Evolutionary conservation across 2,113 vertebrate genomes (phyloP).

Genomic region (Numenius arquata): DNA sequence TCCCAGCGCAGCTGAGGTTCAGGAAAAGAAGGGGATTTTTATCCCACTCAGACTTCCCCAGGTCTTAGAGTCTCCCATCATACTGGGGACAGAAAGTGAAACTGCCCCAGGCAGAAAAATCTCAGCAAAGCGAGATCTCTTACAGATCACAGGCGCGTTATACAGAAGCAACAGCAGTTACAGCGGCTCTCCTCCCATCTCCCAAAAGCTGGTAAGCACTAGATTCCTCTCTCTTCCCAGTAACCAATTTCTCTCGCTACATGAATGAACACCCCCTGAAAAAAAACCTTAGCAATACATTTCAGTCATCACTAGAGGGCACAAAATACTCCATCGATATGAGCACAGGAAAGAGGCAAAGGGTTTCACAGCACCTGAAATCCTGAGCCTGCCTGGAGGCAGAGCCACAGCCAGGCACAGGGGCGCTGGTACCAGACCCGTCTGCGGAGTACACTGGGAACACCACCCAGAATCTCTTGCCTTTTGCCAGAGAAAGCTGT

Average conservation of each 20-base stretch:
- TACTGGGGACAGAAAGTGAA: not conserved
- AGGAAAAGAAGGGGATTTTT: conserved; percentile 16
- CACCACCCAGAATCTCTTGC: not conserved
- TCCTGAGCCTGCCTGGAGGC: not conserved
- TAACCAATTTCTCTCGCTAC: not conserved
- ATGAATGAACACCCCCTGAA: not conserved
- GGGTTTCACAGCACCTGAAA: not conserved
- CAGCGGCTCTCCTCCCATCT: not conserved
- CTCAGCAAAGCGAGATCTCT: not conserved
- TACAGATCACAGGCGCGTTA: not conserved
- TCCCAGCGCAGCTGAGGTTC: not conserved
- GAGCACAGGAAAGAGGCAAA: not conserved
- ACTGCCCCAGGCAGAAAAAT: not conserved
- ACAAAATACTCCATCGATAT: not conserved
- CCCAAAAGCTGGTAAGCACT: not conserved
- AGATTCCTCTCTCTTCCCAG: not conserved
- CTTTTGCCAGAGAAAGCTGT: not conserved
- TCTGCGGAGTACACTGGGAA: not conserved
- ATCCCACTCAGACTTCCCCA: not conserved
- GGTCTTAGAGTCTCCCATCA: not conserved
- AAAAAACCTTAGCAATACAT: not conserved
- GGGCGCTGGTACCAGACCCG: accelerated
- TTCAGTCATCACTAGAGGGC: conserved; percentile 25
- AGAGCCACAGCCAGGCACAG: not conserved
- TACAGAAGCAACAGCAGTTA: not conserved